Conservation (phyloP, 2,113 vertebrate species). For the Hypocryptadius cinnamomeus region DNA sequence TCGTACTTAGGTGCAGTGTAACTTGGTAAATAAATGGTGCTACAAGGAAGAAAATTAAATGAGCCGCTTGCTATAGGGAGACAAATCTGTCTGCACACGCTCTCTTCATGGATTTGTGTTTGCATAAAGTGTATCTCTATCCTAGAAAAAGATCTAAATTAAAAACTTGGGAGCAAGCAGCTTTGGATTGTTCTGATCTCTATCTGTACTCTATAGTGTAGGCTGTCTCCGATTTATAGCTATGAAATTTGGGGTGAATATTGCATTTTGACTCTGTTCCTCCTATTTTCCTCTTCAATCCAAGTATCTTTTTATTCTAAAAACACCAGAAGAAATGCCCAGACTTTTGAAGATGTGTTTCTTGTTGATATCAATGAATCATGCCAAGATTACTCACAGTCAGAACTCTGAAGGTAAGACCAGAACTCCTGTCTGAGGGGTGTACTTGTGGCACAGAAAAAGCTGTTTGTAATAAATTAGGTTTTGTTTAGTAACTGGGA, state of each 20-base stretch:
- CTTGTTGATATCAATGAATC: slow-evolving; percentile 45
- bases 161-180: background rate
- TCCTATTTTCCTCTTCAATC: background rate
- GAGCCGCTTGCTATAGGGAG: background rate
- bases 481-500: background rate
- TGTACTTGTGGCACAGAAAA: background rate
- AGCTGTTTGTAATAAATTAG: background rate
- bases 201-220: background rate
- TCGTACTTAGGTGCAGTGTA: background rate
- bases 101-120: background rate
- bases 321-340: slow-evolving; percentile 49
- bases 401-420: slow-evolving; percentile 64
- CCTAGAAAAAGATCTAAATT: background rate
- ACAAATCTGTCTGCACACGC: background rate
- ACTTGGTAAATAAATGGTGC: background rate
- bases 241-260: background rate
- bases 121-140: background rate
- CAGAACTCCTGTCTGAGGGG: background rate
- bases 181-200: background rate
- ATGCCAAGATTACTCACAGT: background rate
- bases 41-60: background rate
- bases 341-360: background rate
- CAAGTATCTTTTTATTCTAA: background rate
- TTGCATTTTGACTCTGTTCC: slow-evolving; percentile 24
- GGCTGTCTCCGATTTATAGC: background rate